These are phyloP conservation scores for Potamarius usumacintae DNA, from an alignment of 2,113 vertebrate species.

Conservation along the genomic window DNA sequence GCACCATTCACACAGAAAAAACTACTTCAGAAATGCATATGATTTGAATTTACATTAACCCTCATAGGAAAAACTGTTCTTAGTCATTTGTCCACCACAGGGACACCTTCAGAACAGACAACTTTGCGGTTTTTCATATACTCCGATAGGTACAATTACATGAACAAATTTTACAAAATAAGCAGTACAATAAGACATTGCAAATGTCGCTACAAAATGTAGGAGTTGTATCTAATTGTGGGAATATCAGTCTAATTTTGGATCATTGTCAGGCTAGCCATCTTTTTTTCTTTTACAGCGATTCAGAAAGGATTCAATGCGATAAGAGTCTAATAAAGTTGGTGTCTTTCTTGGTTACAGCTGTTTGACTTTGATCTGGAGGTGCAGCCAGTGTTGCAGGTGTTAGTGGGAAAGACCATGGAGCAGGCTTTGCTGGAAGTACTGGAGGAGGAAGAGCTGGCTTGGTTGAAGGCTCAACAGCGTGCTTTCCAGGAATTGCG, in stretches of 20 bases:
- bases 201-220: too few species aligned
- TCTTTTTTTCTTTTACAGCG: neutral
- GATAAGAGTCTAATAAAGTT: neutral
- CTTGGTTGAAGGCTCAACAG: slow-evolving; percentile 75
- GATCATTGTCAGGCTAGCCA: neutral
- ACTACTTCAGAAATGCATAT: too few species aligned
- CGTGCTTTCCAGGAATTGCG: slow-evolving; percentile 74
- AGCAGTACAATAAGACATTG: too few species aligned
- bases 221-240: too few species aligned
- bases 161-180: too few species aligned
- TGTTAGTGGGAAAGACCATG: slow-evolving; percentile 88
- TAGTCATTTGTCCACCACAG: too few species aligned
- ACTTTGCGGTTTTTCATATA: too few species aligned
- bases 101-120: too few species aligned
- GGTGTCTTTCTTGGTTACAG: slow-evolving; percentile 64
- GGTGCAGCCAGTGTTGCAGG: slow-evolving; percentile 86
- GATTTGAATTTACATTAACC: too few species aligned
- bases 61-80: too few species aligned
- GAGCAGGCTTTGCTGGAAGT: slow-evolving; percentile 92
- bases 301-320: neutral
- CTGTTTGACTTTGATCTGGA: slow-evolving; percentile 94
- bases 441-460: slow-evolving; percentile 93
- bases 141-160: too few species aligned
- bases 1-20: too few species aligned
- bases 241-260: neutral